Base-by-base conservation (phyloP, 2,797 vertebrate species). In the Hirundo rustica region DNA sequence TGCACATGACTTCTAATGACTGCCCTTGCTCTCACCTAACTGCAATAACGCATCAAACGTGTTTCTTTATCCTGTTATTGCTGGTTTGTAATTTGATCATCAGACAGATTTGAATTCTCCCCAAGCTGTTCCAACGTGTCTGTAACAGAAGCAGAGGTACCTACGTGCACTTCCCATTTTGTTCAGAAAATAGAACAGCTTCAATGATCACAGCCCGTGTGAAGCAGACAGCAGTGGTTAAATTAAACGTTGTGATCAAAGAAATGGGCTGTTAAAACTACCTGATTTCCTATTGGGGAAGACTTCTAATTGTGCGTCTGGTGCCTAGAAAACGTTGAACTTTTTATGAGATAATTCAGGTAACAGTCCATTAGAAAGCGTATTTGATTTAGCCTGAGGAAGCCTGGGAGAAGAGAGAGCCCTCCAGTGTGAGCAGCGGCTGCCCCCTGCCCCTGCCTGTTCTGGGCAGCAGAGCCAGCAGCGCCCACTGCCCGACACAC, bases 41-140 rank as follows among this genome's bases (percentile, higher is more conserved):
- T 82, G 85, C 95, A 96, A 91, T 92, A 94, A 95, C 2, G 75
- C 91, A 96, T 97, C 96, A 96, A 97, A 97, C 5, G 13, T 90
- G 71, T 88, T 91, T 93, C 91, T 97, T 97, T 94, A 94, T 96
- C 97, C 96, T 96, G 87, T 93, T 96, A 83, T 93, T 96, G 94
- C 89, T 93, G 92, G 88, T 74, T 93, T 92, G 96, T 97, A 97
- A 97, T 96, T 96, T 95, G 96, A 98, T 97, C 97, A 85, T 96
- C 95, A 96, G 96, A 95, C 93, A 60, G 92, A 94, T 96, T 44
- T 96, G 93, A 95, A 92, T 97, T 97, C 74, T 97, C 96, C 93
- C 90, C 94, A 96, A 96, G 96, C 97, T 97, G 94, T 96, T 96
- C 89, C 97, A 96, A 97, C 7, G 97, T 97, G 97, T 97, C 96